phyloP scores from a whole-genome alignment of 2,888 invertebrate species.

The Tachina grossa region DNA sequence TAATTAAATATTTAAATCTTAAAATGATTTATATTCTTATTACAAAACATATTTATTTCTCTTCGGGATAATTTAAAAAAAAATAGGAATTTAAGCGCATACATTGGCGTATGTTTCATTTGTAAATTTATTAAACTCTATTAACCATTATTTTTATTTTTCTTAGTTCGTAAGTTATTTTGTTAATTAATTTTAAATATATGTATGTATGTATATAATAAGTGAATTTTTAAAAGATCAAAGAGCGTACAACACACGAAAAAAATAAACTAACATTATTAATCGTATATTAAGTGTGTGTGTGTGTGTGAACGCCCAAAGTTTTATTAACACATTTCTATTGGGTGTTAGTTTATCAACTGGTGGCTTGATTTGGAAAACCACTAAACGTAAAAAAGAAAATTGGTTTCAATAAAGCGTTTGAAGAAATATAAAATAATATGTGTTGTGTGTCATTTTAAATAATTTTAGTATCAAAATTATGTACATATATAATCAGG shows the following conservation, averaged over 20 bases:
- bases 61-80: not conserved
- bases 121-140: constrained; percentile 37
- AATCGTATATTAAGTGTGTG: constrained; percentile 13
- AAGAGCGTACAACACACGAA: constrained; percentile 12
- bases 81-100: constrained; percentile 42
- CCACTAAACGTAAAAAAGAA: constrained; percentile 18
- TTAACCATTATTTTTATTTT: constrained; percentile 7
- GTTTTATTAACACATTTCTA: constrained; percentile 8
- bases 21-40: constrained; percentile 10
- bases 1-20: constrained; percentile 1
- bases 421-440: constrained; percentile 31
- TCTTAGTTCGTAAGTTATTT: constrained; percentile 55
- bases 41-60: not conserved
- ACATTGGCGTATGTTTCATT: constrained; percentile 51
- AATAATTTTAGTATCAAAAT: no score
- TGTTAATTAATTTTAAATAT: constrained; percentile 69
- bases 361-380: constrained; percentile 14
- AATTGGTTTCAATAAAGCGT: constrained; percentile 57
- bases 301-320: constrained; percentile 6
- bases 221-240: constrained; percentile 66
- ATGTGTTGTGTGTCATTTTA: not conserved
- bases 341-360: constrained; percentile 4
- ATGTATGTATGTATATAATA: constrained; percentile 58
- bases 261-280: constrained; percentile 6
- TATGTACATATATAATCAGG: no score